Percentiles rank a stretch among this genome's conserved stretches.
phyloP scores from a whole-genome alignment of 2,888 invertebrate genomes.

The Tetranychus truncatus region DNA sequence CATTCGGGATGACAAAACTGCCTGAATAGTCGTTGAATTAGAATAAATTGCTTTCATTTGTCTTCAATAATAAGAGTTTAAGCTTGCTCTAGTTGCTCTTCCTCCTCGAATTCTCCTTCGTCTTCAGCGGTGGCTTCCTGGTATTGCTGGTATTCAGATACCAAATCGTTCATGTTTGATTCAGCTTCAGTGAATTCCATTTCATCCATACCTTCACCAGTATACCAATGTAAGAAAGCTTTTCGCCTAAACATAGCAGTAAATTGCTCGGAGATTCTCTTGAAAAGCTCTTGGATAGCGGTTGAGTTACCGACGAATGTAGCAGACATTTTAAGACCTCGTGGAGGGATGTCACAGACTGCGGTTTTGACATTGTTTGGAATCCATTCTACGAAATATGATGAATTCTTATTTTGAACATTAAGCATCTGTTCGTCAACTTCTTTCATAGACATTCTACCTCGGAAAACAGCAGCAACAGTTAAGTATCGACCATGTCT shows the following conservation, averaged over 20 bases:
- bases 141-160: slow-evolving; percentile 81
- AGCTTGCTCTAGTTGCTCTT: slow-evolving; percentile 21
- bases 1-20: too few relatives aligned
- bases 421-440: slow-evolving; percentile 41
- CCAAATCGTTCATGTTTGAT: slow-evolving; percentile 71
- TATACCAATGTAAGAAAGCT: slow-evolving; percentile 94
- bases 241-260: slow-evolving; percentile 81
- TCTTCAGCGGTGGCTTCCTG: slow-evolving; percentile 78
- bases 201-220: slow-evolving; percentile 92
- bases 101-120: slow-evolving; percentile 35
- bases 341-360: slow-evolving; percentile 40
- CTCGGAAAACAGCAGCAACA: slow-evolving; percentile 38
- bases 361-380: slow-evolving; percentile 30
- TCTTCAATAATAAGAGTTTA: not conserved
- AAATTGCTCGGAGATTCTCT: slow-evolving; percentile 35
- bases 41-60: not conserved
- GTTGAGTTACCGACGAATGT: slow-evolving; percentile 39
- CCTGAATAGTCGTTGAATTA: not conserved
- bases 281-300: slow-evolving; percentile 37
- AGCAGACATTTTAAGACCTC: slow-evolving; percentile 39
- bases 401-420: slow-evolving; percentile 40
- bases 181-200: slow-evolving; percentile 94
- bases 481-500: slow-evolving; percentile 38
- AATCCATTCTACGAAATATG: slow-evolving; percentile 41
- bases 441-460: slow-evolving; percentile 41